phyloP scores from a whole-genome alignment of 1,140 invertebrate genomes.

The Aleiodes sp. region DNA sequence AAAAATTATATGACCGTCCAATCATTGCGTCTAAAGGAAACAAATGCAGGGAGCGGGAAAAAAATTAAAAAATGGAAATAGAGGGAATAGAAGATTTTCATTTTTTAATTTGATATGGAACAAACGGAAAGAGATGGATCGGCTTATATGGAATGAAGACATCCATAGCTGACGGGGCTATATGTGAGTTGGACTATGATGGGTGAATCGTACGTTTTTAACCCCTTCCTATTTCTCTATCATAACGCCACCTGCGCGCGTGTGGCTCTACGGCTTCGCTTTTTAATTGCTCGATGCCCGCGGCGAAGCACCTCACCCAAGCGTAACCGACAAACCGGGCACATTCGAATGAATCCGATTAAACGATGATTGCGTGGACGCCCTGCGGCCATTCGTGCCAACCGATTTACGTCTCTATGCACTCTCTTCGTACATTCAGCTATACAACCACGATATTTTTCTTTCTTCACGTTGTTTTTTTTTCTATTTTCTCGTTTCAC shows the following conservation, averaged over 20 bases:
- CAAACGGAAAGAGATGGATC: slow-evolving; percentile 1
- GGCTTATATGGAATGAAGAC: slow-evolving; percentile 9
- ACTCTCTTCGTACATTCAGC: not conserved
- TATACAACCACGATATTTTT: not conserved
- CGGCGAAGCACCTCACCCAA: slow-evolving; percentile 33
- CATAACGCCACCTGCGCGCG: slow-evolving; percentile 21
- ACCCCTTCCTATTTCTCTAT: not conserved
- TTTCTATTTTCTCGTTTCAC: no score
- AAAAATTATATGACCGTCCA: no score
- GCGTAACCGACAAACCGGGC: slow-evolving; percentile 38
- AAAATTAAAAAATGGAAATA: not conserved
- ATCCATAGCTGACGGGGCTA: not conserved
- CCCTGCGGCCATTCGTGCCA: slow-evolving; percentile 22
- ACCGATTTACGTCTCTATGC: slow-evolving; percentile 20
- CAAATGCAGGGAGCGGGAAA: no score
- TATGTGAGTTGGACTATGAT: not conserved
- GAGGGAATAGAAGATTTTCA: not conserved
- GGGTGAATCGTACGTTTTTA: not conserved
- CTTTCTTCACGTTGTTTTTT: not conserved
- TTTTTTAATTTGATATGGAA: slow-evolving; percentile 17
- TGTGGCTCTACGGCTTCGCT: slow-evolving; percentile 16
- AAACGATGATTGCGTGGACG: slow-evolving; percentile 38
- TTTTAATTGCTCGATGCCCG: slow-evolving; percentile 28
- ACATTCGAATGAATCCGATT: slow-evolving; percentile 42
- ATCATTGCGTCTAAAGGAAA: no score